phyloP scores from a whole-genome alignment of 2,797 vertebrate genomes.

The Taeniopygia guttata region DNA sequence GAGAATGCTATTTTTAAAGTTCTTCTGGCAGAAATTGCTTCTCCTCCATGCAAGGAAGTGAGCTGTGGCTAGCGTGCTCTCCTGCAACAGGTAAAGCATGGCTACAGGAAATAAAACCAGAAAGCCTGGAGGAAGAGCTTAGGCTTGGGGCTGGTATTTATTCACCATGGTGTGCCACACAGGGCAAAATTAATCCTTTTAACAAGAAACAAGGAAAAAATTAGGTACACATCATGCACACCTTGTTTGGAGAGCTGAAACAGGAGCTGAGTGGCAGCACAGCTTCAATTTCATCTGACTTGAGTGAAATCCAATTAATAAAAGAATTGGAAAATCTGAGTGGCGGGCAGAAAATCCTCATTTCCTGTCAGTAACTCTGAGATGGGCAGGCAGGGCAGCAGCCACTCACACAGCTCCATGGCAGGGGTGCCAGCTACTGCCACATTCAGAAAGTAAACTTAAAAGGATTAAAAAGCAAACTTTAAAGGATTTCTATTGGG shows the following conservation, averaged over 20 bases:
- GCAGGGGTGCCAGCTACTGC: neutral
- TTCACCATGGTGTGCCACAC: neutral
- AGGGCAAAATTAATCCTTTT: neutral
- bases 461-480: neutral
- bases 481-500: neutral
- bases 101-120: neutral
- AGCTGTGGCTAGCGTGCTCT: neutral
- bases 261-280: neutral
- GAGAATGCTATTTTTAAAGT: neutral
- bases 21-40: slow-evolving; percentile 9
- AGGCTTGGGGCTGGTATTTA: neutral
- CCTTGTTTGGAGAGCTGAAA: neutral
- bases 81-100: neutral
- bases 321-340: neutral
- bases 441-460: neutral
- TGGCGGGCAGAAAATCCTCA: neutral
- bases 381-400: neutral
- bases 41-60: neutral
- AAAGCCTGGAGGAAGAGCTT: neutral
- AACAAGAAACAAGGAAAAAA: neutral
- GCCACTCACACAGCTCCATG: fast-evolving
- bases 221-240: fast-evolving
- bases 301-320: neutral
- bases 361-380: neutral
- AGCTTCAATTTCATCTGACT: neutral